Evolutionary conservation across 2,113 vertebrate species (phyloP).

Genomic region (Cyprinodon variegatus): DNA sequence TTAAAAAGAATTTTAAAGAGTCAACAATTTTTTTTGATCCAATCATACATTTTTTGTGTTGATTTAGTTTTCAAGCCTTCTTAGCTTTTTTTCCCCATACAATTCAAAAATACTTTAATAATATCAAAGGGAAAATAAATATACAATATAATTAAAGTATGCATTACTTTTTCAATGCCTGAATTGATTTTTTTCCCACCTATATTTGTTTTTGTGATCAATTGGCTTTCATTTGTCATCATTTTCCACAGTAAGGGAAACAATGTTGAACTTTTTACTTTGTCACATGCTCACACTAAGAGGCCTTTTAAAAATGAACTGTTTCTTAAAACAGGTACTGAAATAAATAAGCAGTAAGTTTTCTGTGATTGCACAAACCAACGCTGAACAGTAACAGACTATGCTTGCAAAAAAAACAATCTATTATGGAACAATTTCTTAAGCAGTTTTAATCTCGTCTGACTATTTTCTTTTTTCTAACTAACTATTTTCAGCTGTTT

Average conservation of each 20-base stretch:
- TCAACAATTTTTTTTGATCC: neutral
- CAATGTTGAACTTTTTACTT: neutral
- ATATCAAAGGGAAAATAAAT: no score
- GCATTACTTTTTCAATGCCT: no score
- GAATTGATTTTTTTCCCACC: no score
- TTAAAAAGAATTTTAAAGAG: neutral
- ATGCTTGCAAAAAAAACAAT: neutral
- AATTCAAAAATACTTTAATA: no score
- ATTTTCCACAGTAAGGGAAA: neutral
- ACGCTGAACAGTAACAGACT: neutral
- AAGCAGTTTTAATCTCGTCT: neutral
- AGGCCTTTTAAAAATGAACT: neutral
- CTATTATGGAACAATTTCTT: no score
- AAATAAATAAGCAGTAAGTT: no score
- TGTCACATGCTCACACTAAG: neutral
- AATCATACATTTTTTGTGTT: no score
- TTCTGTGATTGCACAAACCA: neutral
- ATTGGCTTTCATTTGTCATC: neutral
- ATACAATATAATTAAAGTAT: no score
- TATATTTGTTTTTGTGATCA: neutral
- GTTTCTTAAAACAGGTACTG: neutral
- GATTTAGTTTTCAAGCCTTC: no score
- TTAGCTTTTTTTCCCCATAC: no score
- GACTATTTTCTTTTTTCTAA: no score
- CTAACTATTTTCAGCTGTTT: neutral